phyloP scores from a whole-genome alignment of 2,797 vertebrate genomes.

The Sylvia borin region DNA sequence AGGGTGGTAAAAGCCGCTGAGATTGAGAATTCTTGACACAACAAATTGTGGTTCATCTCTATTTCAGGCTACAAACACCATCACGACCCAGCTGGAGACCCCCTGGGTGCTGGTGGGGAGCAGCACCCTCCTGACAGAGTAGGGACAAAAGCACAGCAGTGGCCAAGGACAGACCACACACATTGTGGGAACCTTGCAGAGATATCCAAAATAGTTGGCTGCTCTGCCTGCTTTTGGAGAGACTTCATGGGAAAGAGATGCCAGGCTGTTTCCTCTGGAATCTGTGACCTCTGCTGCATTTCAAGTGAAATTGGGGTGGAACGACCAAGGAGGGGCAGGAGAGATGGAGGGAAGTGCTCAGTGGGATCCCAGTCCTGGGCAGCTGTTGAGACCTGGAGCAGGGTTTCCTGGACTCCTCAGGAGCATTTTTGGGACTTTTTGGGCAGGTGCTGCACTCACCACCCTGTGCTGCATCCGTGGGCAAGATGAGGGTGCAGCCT shows the following conservation, averaged over 20 bases:
- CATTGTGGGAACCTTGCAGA: accelerated
- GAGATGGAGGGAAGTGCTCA: neutral
- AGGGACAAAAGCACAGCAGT: neutral
- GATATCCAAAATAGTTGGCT: neutral
- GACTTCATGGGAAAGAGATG: neutral
- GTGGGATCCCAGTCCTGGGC: accelerated
- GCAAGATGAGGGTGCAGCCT: accelerated
- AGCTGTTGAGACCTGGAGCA: neutral
- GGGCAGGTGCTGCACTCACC: no score
- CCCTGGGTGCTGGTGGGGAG: neutral
- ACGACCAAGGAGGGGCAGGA: accelerated
- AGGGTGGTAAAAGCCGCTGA: accelerated
- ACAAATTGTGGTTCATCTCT: accelerated
- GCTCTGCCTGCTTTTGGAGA: neutral
- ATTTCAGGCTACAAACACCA: neutral
- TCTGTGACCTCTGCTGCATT: neutral
- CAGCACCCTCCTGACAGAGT: neutral
- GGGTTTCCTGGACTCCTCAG: neutral
- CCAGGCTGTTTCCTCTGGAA: neutral
- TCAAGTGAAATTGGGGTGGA: neutral
- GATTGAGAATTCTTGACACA: neutral
- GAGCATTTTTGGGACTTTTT: accelerated
- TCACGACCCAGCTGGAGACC: neutral
- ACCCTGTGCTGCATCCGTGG: accelerated
- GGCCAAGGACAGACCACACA: neutral